Conservation (phyloP, 2,113 vertebrate genomes). For the Miniopterus natalensis region DNA sequence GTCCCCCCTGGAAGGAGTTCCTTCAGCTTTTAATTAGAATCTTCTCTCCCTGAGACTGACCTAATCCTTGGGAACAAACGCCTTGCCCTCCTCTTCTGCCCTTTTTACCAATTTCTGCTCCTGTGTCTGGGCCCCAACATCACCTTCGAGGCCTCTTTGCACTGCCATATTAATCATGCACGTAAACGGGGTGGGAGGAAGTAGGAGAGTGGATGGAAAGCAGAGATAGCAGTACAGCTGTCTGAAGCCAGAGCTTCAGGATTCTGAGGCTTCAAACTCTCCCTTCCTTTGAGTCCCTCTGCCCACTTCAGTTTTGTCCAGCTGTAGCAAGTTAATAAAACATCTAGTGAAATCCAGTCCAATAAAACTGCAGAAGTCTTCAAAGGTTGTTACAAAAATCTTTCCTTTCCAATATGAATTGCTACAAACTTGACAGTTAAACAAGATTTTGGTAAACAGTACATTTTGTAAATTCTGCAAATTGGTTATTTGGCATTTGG, state of each 20-base stretch:
- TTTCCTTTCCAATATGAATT: conserved; percentile 14
- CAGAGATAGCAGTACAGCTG: background rate
- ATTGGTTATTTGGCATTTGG: conserved; percentile 55
- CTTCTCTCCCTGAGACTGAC: background rate
- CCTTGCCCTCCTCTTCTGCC: background rate
- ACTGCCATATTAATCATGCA: background rate
- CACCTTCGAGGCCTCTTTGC: background rate
- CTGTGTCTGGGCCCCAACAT: background rate
- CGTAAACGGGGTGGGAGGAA: background rate
- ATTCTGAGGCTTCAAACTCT: background rate
- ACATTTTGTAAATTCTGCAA: conserved; percentile 54
- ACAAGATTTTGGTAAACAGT: conserved; percentile 52
- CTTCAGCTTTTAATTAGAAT: conserved; percentile 16
- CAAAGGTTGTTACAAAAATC: background rate
- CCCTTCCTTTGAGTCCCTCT: background rate
- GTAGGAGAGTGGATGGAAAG: background rate
- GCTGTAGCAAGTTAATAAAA: conserved; percentile 34
- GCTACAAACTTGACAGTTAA: conserved; percentile 33
- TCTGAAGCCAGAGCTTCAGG: background rate
- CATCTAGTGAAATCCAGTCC: background rate
- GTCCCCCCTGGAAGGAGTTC: background rate
- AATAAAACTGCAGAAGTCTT: conserved; percentile 10
- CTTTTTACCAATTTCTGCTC: background rate
- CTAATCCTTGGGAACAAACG: background rate
- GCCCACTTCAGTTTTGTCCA: background rate